Conservation (phyloP, 2,888 invertebrate species). For the Macaria notata region DNA sequence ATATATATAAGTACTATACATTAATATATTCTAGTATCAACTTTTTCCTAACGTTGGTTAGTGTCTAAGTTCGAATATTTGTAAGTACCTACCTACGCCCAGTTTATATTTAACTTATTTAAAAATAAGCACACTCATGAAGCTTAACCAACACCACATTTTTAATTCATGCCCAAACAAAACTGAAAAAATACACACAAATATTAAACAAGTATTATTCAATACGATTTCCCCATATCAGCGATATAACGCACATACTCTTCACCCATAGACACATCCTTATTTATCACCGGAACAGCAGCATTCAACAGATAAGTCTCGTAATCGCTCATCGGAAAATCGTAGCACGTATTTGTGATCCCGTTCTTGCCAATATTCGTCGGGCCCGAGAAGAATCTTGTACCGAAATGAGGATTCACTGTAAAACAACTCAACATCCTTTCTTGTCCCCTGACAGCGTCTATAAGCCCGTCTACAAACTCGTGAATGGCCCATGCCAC, state of each 20-base stretch:
- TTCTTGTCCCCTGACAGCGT: constrained; percentile 50
- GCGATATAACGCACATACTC: constrained; percentile 47
- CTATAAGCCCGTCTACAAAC: constrained; percentile 51
- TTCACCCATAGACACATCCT: constrained; percentile 56
- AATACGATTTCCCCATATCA: constrained; percentile 14
- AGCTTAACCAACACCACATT: too few species aligned
- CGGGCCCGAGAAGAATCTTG: constrained; percentile 61
- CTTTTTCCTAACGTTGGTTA: too few species aligned
- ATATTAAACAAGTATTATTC: neutral
- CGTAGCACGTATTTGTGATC: constrained; percentile 44
- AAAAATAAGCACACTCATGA: too few species aligned
- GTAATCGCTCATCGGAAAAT: constrained; percentile 49
- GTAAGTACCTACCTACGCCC: too few species aligned
- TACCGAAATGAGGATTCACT: constrained; percentile 59
- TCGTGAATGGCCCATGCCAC: constrained; percentile 61
- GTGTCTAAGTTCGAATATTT: too few species aligned
- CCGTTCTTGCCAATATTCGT: constrained; percentile 52
- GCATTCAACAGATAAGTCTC: constrained; percentile 47
- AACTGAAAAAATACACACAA: neutral
- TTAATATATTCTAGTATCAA: too few species aligned
- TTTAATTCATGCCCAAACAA: too few species aligned
- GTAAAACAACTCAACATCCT: constrained; percentile 50
- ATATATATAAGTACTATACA: too few species aligned
- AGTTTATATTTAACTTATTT: too few species aligned
- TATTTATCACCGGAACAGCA: constrained; percentile 48